Percentiles rank a stretch among this genome's conserved stretches.
These are phyloP conservation scores for Pterostichus niger DNA, from an alignment of 2,888 invertebrate species.

Conservation along the genomic window DNA sequence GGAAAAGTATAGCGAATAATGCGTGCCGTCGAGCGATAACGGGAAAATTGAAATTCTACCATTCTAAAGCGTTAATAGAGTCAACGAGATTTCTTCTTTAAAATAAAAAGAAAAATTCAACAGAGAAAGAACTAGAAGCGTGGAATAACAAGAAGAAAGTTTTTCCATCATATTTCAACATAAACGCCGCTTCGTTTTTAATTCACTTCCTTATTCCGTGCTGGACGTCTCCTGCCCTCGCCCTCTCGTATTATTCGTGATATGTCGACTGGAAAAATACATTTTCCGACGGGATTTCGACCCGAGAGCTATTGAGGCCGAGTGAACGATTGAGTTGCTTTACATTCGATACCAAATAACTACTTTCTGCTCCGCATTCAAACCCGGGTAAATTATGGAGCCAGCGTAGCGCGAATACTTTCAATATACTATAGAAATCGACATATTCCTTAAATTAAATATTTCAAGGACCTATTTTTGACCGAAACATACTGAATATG, in stretches of 20 bases:
- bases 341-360: constrained; percentile 21
- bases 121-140: constrained; percentile 26
- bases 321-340: constrained; percentile 21
- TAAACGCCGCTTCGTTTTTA: constrained; percentile 28
- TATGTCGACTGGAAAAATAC: constrained; percentile 42
- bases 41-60: constrained; percentile 76
- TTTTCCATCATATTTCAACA: constrained; percentile 73
- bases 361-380: neutral
- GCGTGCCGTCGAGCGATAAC: constrained; percentile 75
- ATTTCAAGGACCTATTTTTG: no score
- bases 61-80: constrained; percentile 75
- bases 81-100: constrained; percentile 67
- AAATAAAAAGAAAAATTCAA: constrained; percentile 32
- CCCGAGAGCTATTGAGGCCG: neutral
- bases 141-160: constrained; percentile 73
- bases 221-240: neutral
- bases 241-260: constrained; percentile 1
- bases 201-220: constrained; percentile 24
- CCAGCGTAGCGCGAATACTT: no score
- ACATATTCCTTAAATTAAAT: no score
- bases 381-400: no score
- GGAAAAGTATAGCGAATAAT: constrained; percentile 73
- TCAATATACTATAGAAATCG: no score
- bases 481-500: no score
- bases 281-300: neutral